Evolutionary conservation across 2,888 invertebrate genomes (phyloP).

Genomic region (Rapana venosa): DNA sequence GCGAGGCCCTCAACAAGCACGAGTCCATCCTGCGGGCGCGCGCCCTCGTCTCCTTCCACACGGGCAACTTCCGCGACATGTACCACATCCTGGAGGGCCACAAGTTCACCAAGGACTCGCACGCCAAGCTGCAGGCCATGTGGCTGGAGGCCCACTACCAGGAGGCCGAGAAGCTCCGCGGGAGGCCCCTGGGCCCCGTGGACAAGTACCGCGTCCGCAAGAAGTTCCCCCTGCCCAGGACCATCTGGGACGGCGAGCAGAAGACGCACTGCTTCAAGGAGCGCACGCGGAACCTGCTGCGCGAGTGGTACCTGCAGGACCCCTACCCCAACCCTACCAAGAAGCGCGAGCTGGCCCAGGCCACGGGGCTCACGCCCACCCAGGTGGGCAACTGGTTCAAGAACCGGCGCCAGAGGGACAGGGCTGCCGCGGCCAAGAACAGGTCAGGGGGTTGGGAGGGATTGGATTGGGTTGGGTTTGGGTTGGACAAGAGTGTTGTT

Average conservation of each 20-base stretch:
- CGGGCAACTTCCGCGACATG: conserved; percentile 91
- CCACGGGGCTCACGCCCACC: conserved; percentile 93
- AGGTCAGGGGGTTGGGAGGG: conserved; percentile 86
- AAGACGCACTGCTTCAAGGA: conserved; percentile 97
- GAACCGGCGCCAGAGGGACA: conserved; percentile 90
- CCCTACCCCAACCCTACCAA: conserved; percentile 97
- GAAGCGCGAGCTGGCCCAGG: conserved; percentile 92
- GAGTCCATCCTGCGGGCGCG: conserved; percentile 92
- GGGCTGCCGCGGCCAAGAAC: conserved; percentile 97
- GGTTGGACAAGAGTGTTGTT: neutral
- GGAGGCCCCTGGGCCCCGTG: conserved; percentile 93
- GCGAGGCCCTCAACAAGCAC: conserved; percentile 88
- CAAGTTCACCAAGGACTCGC: conserved; percentile 92
- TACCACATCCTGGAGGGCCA: conserved; percentile 93
- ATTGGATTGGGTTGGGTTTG: neutral
- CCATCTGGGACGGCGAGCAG: conserved; percentile 97
- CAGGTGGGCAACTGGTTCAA: conserved; percentile 97
- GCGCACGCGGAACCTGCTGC: conserved; percentile 92
- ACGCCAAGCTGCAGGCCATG: conserved; percentile 92
- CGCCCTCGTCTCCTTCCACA: conserved; percentile 93
- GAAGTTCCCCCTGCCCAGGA: conserved; percentile 94
- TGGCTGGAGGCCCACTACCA: conserved; percentile 96
- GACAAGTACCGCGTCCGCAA: conserved; percentile 95
- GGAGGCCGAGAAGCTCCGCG: conserved; percentile 93
- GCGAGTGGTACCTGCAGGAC: conserved; percentile 91